These are phyloP conservation scores for Pseudanteris insignis DNA, from an alignment of 2,888 invertebrate species.

Conservation along the genomic window DNA sequence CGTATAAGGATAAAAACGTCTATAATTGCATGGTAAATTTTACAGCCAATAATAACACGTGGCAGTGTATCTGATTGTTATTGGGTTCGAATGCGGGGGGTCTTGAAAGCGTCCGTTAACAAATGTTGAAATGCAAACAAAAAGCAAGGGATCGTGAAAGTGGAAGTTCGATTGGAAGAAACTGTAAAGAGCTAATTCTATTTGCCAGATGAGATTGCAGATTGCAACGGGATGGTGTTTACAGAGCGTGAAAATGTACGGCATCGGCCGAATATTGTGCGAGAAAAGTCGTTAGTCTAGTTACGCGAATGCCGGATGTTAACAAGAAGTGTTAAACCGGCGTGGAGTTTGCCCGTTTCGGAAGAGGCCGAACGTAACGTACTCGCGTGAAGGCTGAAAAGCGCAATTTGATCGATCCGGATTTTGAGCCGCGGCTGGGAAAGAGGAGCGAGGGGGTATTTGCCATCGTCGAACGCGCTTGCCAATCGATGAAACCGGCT, in stretches of 20 bases:
- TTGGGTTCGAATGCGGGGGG: no score
- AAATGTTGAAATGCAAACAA: background rate
- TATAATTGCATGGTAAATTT: no score
- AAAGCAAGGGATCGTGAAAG: conserved; percentile 21
- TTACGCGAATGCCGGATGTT: conserved; percentile 38
- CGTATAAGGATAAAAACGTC: no score
- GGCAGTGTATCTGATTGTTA: no score
- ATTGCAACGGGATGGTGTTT: conserved; percentile 35
- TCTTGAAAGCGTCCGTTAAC: no score
- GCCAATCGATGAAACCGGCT: conserved; percentile 8
- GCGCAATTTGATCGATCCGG: conserved; percentile 1
- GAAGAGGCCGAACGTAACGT: background rate
- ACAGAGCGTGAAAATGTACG: conserved; percentile 39
- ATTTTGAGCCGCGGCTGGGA: conserved; percentile 1
- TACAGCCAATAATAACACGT: no score
- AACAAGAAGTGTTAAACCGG: conserved; percentile 22
- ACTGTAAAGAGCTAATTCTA: conserved; percentile 28
- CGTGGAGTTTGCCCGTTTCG: conserved; percentile 11
- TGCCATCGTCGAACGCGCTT: no score
- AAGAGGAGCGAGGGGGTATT: no score
- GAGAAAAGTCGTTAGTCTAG: conserved; percentile 40
- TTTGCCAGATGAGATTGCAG: conserved; percentile 38
- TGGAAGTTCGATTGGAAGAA: conserved; percentile 27
- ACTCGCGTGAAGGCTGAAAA: background rate
- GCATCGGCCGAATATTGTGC: conserved; percentile 35